Conservation (phyloP, 2,113 vertebrate species). For the Nothocercus nigrocapillus region DNA sequence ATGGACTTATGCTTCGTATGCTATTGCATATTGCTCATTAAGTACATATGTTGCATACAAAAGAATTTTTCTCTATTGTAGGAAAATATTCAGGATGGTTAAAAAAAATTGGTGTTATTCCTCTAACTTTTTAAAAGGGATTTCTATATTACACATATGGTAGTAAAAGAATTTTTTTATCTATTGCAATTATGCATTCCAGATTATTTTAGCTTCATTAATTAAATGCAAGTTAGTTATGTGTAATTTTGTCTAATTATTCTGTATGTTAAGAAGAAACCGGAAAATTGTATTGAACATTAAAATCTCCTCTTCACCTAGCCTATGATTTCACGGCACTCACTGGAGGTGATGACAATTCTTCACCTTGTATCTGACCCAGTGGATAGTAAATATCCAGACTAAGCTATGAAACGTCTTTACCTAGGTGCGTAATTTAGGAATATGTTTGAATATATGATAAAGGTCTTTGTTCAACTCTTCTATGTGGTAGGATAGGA, state of each 20-base stretch:
- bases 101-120: background rate
- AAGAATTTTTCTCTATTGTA: background rate
- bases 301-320: accelerated
- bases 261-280: background rate
- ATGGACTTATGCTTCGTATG: background rate
- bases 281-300: background rate
- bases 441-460: background rate
- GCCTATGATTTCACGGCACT: background rate
- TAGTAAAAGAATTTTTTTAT: background rate
- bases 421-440: background rate
- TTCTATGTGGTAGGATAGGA: background rate
- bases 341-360: background rate
- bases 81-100: background rate
- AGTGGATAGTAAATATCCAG: background rate
- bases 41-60: background rate
- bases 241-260: background rate
- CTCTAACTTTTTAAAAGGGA: background rate
- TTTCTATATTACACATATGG: background rate
- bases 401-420: background rate
- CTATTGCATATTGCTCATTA: background rate
- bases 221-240: background rate
- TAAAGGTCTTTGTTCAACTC: background rate
- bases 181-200: background rate
- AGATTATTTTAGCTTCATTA: constrained; percentile 9
- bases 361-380: background rate